These are phyloP conservation scores for Ceratothoa steindachneri DNA, from an alignment of 2,888 invertebrate species.

Conservation along the genomic window DNA sequence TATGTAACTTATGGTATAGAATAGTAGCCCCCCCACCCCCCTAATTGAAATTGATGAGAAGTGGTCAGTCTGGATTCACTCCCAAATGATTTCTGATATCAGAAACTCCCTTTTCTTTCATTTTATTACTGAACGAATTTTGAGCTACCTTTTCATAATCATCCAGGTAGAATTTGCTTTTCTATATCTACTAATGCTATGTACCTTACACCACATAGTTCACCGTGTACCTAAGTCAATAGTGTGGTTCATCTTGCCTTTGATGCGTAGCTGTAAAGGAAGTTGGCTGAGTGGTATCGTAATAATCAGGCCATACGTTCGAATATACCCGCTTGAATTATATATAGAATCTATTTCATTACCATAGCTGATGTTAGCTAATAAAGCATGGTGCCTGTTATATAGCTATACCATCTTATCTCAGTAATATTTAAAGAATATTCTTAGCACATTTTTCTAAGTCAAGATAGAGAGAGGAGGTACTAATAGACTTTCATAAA, in stretches of 20 bases:
- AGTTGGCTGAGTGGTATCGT: conserved; percentile 5
- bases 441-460: background rate
- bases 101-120: too few relatives aligned
- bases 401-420: background rate
- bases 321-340: background rate
- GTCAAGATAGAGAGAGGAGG: background rate
- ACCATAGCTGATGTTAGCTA: background rate
- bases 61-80: too few relatives aligned
- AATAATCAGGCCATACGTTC: conserved; percentile 7
- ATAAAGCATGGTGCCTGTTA: background rate
- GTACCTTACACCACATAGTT: background rate
- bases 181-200: too few relatives aligned
- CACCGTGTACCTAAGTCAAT: background rate
- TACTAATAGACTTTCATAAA: background rate
- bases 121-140: too few relatives aligned
- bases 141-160: too few relatives aligned
- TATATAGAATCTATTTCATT: background rate
- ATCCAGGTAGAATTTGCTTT: too few relatives aligned
- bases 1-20: too few relatives aligned
- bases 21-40: too few relatives aligned
- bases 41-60: too few relatives aligned
- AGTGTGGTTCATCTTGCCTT: background rate
- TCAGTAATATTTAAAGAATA: background rate
- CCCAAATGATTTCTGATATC: too few relatives aligned
- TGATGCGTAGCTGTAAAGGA: background rate